A percentile compares a stretch with the other conserved stretches of the same genome.
Conservation (phyloP, 2,888 invertebrate species). For the Diarsia mendica region DNA sequence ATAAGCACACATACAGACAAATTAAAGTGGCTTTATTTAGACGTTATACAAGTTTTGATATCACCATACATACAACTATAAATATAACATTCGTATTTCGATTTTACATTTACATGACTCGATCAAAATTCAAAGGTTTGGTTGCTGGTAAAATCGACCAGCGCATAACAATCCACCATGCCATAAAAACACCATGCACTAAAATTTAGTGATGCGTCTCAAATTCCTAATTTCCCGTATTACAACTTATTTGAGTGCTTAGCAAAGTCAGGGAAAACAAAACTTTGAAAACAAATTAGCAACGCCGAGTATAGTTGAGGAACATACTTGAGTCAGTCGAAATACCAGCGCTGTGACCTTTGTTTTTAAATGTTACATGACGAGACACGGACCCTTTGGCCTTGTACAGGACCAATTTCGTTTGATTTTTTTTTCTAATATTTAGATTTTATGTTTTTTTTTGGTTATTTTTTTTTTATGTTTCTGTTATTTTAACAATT, state of each 20-base stretch:
- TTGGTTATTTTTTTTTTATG: no score
- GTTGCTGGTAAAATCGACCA: no score
- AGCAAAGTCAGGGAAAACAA: conserved; percentile 51
- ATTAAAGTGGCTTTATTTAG: neutral
- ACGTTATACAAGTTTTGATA: neutral
- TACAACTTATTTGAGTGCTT: conserved; percentile 37
- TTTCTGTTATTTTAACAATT: no score
- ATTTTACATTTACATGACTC: neutral
- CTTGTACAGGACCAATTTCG: no score
- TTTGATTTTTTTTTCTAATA: no score
- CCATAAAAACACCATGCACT: no score
- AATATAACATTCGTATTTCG: neutral
- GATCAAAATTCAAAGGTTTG: neutral
- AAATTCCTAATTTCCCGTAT: conserved; percentile 41
- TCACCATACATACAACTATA: neutral
- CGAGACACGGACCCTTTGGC: no score
- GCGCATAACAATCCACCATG: no score
- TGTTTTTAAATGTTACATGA: no score
- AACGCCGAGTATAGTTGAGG: conserved; percentile 42
- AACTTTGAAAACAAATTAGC: conserved; percentile 59
- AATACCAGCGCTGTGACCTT: no score
- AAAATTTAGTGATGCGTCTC: conserved; percentile 46
- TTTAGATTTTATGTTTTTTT: no score
- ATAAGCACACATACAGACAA: neutral
- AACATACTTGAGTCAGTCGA: conserved; percentile 13